Base-by-base conservation (phyloP, 2,797 vertebrate genomes). In the Gastrophryne carolinensis region DNA sequence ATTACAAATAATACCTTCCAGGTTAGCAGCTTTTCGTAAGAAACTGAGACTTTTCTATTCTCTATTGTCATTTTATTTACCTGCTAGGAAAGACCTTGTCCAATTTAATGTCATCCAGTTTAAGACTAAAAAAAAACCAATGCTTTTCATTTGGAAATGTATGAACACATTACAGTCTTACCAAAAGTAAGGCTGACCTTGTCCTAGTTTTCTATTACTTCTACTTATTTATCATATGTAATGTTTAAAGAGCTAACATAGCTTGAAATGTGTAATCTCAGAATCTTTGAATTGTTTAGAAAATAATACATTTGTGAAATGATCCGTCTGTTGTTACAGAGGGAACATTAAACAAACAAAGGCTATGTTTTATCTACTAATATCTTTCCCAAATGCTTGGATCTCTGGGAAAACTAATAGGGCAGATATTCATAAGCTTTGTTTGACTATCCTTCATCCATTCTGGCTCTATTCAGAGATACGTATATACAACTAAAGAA, bases 361-460 rank as follows among this genome's bases (percentile, higher is more conserved):
- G 52, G 41, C 19, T 24, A 12, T n/a, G 58, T 44, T 65, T 73
- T 57, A 73, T 73, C 50, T 73, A 32, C 61, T 65, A 32, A 73
- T 65, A 65, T 44, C 37, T 53, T 58, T 52, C 41, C 54, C 19
- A 35, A 52, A 50, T 30, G 50, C 72, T 65, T 37, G 56, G 62
- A 74, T 66, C 72, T 74, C 50, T 74, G 49, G 62, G 67, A 50
- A 73, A 64, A 73, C 52, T 65, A 57, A 73, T 73, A 65, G 24
- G 66, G 49, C 52, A 74, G 57, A 74, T 57, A 58, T 34, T 50
- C 29, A 27, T 21, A 49, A 13, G 34, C 62, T 74, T 74, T 74
- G 52, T 66, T 29, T 29, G 35, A 27, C 61, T 27, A 64, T 47
- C 72, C 66, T 74, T 74, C 61, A 74, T 34, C 66, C 61, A 47